Evolutionary conservation across 2,888 invertebrate species (phyloP), one percentile per base, ranked within the genome.

Genomic region (Apotomis turbidana): DNA sequence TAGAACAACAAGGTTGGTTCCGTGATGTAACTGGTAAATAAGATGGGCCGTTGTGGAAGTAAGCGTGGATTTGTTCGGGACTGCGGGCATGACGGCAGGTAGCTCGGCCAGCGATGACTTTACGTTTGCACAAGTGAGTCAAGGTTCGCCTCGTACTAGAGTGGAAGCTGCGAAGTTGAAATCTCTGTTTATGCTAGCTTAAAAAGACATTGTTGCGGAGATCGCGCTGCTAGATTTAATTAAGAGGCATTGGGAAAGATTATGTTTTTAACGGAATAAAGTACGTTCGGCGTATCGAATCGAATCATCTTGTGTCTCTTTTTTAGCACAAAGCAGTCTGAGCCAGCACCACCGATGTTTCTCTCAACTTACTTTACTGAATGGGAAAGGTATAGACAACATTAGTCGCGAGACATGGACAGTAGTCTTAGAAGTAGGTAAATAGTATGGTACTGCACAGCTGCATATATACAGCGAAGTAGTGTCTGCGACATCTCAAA

Each of bases 181-280:
- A 68, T 71, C 71, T 72, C 62, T 41, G 71, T 68, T 72, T 68
- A 72, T 62, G 59, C 70, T 27, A 59, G 61, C 68, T 62, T 63
- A 68, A 68, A 52, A 52, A 51, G 68, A 72, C 71, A 72, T 62
- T 72, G 71, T 70, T 64, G 59, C 60, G 27, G 57, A 62, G 51
- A 46, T 46, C 3, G 55, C 61, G 60, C 41, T 59, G 60, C 49
- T 60, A 60, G 54, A 71, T 71, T 71, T 71, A 55, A 71, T 71
- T 70, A 55, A 46, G 15, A 54, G 38, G 60, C 60, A 49, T 8
- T 9, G 46, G 46, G 8, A 46, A 46, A 46, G 46, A 46, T 41
- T 41, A 2, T 41, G 41, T 41, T 15, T n/a, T n/a, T n/a, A n/a
- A n/a, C n/a, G n/a, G n/a, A n/a, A n/a, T n/a, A n/a, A n/a, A n/a